Evolutionary conservation across 2,888 invertebrate genomes (phyloP), one percentile per base, ranked within the genome.

Genomic region (Apodemia duryi): DNA sequence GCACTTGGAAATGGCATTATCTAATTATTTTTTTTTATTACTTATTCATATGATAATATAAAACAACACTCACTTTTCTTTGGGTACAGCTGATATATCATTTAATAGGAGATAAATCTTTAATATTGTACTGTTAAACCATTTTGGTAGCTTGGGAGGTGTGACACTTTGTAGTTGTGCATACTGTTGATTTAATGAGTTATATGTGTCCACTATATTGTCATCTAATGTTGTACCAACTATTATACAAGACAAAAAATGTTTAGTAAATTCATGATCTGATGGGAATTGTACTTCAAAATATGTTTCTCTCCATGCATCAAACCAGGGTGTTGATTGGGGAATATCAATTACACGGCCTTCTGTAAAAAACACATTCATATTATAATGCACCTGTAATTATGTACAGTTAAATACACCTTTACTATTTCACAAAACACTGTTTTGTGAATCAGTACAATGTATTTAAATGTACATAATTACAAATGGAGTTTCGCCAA

Each of bases 211-310:
- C 68, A 97, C 85, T 6, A 98, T 96, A 90, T 95, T 95, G 1
- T 94, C 93, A 83, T 96, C 96, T 46, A 93, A 87, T 46, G 95
- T 94, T 32, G 95, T 95, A 29, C 95, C 93, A 13, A 96, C 95
- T 75, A 97, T 93, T 77, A 97, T 94, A 81, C 97, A 97, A 13
- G 96, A 96, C 64, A 97, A 81, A 78, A 96, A 96, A 84, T 98
- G 97, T 78, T 97, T 96, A 0, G 98, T 96, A 80, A 98, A 99
- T 88, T 99, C 99, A 92, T 99, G 99, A 80, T 99, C 99, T 5
- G 96, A 96, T 28, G 97, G 97, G 82, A 96, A 97, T 80, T 97
- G 95, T 68, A 97, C 95, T 78, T 96, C 95, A 61, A 98, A 92
- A 85, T 98, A 98, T 41, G 96, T 96, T 75, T 98, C 97, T 75